These are phyloP conservation scores for Plumapathes pennacea DNA, from an alignment of 92 coral and sea anemone species.

Conservation along the genomic window DNA sequence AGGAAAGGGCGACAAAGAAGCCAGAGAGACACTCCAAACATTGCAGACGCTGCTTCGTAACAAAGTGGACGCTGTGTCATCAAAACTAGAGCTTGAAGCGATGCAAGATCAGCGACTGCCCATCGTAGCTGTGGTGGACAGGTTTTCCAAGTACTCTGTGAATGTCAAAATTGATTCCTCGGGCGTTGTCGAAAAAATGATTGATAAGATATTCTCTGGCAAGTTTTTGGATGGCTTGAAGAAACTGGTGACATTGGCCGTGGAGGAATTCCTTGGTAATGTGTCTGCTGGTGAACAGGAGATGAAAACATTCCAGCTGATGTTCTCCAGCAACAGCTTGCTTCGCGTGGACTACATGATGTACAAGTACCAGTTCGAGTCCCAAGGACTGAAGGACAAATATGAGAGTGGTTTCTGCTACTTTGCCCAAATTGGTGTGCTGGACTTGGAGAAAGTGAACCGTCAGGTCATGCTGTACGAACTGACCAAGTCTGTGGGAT, in stretches of 20 bases:
- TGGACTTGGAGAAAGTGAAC: conserved; percentile 22
- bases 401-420: conserved; percentile 25
- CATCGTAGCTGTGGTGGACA: no score
- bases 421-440: conserved; percentile 27
- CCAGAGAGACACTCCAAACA: no score
- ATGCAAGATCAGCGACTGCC: no score
- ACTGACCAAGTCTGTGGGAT: conserved; percentile 30
- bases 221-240: conserved; percentile 13
- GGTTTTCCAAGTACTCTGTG: no score
- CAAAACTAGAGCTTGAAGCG: no score
- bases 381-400: conserved; percentile 13
- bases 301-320: conserved; percentile 12
- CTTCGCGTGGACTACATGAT: conserved; percentile 29
- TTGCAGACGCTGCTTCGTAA: no score
- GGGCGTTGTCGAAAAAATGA: no score
- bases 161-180: no score
- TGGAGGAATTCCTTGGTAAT: conserved; percentile 22
- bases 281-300: conserved; percentile 12
- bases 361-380: conserved; percentile 30
- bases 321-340: conserved; percentile 24
- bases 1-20: no score
- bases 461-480: conserved; percentile 37
- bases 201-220: no score
- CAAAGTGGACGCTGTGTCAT: no score
- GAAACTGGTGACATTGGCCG: background rate